These are phyloP conservation scores for Piaya cayana DNA, from an alignment of 2,113 vertebrate species.

Conservation along the genomic window DNA sequence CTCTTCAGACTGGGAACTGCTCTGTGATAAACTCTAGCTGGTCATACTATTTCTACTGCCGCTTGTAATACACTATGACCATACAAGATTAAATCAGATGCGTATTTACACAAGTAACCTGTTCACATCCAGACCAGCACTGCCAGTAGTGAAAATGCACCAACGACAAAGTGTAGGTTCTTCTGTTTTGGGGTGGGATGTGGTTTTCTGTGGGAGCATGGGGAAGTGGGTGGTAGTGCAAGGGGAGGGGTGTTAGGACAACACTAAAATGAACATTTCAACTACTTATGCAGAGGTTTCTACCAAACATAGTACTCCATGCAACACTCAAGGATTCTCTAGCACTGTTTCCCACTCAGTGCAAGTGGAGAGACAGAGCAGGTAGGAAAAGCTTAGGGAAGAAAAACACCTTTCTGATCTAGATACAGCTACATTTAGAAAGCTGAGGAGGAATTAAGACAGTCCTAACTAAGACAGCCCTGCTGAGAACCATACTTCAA, in stretches of 20 bases:
- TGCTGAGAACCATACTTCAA: conserved; percentile 14
- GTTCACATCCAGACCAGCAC: neutral
- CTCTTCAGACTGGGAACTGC: neutral
- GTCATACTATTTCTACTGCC: neutral
- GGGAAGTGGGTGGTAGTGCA: neutral
- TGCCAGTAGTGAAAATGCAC: neutral
- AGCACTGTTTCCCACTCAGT: neutral
- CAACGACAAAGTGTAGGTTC: neutral
- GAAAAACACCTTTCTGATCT: neutral
- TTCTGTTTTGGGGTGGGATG: neutral
- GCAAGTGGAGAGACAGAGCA: neutral
- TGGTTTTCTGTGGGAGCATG: too few species aligned
- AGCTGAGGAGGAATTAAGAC: conserved; percentile 11
- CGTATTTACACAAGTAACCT: neutral
- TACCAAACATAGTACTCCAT: neutral
- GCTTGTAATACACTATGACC: neutral
- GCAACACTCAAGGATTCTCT: neutral
- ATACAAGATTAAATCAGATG: neutral
- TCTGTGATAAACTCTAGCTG: neutral
- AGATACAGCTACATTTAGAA: conserved; percentile 26
- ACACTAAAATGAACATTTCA: neutral
- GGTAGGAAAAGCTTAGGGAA: neutral
- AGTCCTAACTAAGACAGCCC: conserved; percentile 2
- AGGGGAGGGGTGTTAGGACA: neutral
- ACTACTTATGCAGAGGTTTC: neutral